A percentile compares a stretch with the other conserved stretches of the same genome.
Conservation (phyloP, 2,888 invertebrate species). For the Drosophila testacea region DNA sequence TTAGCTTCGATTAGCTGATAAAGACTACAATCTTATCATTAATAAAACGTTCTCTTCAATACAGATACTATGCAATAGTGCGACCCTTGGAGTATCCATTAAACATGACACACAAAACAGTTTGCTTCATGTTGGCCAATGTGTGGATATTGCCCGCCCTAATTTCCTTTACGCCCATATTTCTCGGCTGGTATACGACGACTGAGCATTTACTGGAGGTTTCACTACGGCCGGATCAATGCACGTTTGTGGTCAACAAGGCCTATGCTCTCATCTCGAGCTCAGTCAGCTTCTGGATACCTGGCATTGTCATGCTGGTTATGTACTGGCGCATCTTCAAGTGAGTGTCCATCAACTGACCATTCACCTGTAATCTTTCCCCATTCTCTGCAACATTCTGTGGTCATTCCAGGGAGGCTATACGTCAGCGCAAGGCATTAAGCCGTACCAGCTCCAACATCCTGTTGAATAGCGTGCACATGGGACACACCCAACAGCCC, state of each 20-base stretch:
- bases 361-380: conserved; percentile 28
- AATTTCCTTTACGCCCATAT: conserved; percentile 97
- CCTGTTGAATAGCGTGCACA: conserved; percentile 93
- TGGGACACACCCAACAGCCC: conserved; percentile 91
- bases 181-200: conserved; percentile 98
- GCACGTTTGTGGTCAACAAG: conserved; percentile 94
- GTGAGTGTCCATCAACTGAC: conserved; percentile 70
- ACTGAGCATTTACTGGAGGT: conserved; percentile 88
- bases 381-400: conserved; percentile 1
- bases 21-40: conserved; percentile 87
- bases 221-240: conserved; percentile 89
- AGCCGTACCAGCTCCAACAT: conserved; percentile 95
- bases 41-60: not conserved
- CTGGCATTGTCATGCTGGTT: conserved; percentile 95
- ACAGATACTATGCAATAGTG: conserved; percentile 95
- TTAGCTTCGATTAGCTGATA: conserved; percentile 54
- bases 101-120: conserved; percentile 94
- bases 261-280: conserved; percentile 95
- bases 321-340: conserved; percentile 94
- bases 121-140: conserved; percentile 93
- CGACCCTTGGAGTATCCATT: conserved; percentile 96
- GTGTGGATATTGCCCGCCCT: conserved; percentile 97
- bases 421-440: conserved; percentile 92
- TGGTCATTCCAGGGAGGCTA: conserved; percentile 88
- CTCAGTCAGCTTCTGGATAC: conserved; percentile 96